These are phyloP conservation scores for Sitodiplosis mosellana DNA, from an alignment of 1,140 invertebrate species.

Conservation along the genomic window DNA sequence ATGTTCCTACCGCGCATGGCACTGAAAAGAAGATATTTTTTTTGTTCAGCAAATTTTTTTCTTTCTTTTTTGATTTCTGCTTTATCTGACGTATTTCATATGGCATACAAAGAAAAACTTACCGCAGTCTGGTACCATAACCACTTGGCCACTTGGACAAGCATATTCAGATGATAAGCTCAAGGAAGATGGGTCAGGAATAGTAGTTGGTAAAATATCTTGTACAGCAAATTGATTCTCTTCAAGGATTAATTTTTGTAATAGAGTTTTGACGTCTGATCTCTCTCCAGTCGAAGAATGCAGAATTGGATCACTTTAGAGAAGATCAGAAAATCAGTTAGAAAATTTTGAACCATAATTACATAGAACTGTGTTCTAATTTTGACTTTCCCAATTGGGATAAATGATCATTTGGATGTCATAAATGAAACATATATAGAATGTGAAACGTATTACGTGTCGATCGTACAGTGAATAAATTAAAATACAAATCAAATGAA, in stretches of 20 bases:
- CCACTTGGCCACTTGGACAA: slow-evolving; percentile 81
- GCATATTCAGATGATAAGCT: slow-evolving; percentile 75
- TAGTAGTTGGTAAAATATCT: slow-evolving; percentile 83
- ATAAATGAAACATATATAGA: too few relatives aligned
- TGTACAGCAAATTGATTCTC: slow-evolving; percentile 84
- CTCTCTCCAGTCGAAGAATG: slow-evolving; percentile 73
- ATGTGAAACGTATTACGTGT: too few relatives aligned
- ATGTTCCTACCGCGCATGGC: slow-evolving; percentile 84
- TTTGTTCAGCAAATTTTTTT: not conserved
- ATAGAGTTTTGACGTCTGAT: slow-evolving; percentile 57
- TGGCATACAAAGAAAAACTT: too few relatives aligned
- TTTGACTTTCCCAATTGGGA: too few relatives aligned
- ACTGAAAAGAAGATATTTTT: slow-evolving; percentile 37
- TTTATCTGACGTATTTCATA: not conserved
- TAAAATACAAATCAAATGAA: too few relatives aligned
- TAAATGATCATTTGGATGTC: too few relatives aligned
- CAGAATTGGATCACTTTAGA: slow-evolving; percentile 67
- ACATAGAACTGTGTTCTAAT: too few relatives aligned
- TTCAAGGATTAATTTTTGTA: slow-evolving; percentile 76
- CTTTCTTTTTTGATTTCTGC: not conserved
- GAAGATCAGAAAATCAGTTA: too few relatives aligned
- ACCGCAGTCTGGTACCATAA: slow-evolving; percentile 80
- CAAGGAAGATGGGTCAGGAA: slow-evolving; percentile 79
- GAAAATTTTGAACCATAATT: too few relatives aligned
- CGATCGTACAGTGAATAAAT: too few relatives aligned